Base-by-base conservation (phyloP, 2,888 invertebrate genomes). In the Anagyrus pseudococci region DNA sequence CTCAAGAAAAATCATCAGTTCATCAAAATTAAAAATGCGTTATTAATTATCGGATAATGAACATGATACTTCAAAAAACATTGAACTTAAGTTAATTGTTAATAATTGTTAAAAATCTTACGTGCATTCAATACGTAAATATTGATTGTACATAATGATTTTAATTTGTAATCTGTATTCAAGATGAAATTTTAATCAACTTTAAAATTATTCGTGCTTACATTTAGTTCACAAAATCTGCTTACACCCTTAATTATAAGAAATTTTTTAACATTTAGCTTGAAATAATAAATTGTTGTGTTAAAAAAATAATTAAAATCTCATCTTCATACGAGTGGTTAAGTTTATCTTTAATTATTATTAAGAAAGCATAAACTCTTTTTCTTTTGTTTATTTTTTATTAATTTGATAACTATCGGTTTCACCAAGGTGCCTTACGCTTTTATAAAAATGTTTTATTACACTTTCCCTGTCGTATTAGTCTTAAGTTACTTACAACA, bases 341-440 rank as follows among this genome's bases (percentile, higher is more conserved):
- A 62, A 47, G 52, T 64, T 61, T 64, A 25, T 64, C 33, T 49
- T 43, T 48, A 13, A 4, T 13, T 46, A 23, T 20, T 4, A 22
- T 64, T 60, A 40, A 46, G 40, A 26, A n/a, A 15, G 6, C 33
- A 33, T 57, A 50, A 50, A 44, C 23, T 33, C 17, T 25, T 49
- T 25, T 40, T 43, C 23, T 50, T 54, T 60, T 61, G 19, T 62
- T 48, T 37, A 37, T 37, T 17, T 37, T 53, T 57, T 57, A 2
- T 52, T 41, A 53, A 58, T 60, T 63, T 62, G 47, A 59, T 61
- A 46, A 66, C 58, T 62, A 71, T 72, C 71, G 73, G 72, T 73
- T 73, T 71, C 73, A 72, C 73, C 71, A 60, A 53, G 67, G 72
- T 73, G 73, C 73, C 73, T 73, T 73, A 67, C 2, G 23, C 54